These are phyloP conservation scores for Melieria picta DNA, from an alignment of 2,888 invertebrate genomes.

Conservation along the genomic window DNA sequence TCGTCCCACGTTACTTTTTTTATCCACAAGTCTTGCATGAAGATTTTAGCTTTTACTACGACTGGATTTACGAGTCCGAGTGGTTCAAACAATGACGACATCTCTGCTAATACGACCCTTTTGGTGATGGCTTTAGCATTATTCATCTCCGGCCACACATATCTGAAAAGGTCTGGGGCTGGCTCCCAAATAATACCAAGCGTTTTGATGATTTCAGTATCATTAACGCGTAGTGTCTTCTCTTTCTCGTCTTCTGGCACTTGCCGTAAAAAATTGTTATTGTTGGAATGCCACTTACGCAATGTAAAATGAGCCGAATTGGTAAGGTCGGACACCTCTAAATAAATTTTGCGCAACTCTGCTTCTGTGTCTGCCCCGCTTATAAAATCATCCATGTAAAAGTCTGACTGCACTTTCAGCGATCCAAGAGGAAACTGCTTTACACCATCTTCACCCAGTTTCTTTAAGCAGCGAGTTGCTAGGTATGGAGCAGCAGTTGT, in stretches of 20 bases:
- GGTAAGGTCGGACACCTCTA: conserved; percentile 16
- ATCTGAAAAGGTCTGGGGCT: conserved; percentile 23
- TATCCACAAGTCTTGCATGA: conserved; percentile 35
- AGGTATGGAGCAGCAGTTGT: conserved; percentile 2
- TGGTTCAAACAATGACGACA: conserved; percentile 34
- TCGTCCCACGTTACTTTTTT: conserved; percentile 36
- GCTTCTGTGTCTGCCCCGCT: conserved; percentile 27
- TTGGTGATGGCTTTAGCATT: conserved; percentile 25
- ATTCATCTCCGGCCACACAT: conserved; percentile 19
- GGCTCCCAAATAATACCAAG: conserved; percentile 36
- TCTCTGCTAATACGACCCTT: conserved; percentile 24
- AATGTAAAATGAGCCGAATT: conserved; percentile 9
- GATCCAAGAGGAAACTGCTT: not conserved
- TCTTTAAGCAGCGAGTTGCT: conserved; percentile 28
- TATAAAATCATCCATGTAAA: conserved; percentile 36
- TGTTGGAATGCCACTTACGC: conserved; percentile 28
- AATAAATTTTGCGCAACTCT: conserved; percentile 27
- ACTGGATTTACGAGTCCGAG: conserved; percentile 35
- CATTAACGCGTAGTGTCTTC: conserved; percentile 27
- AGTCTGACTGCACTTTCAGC: not conserved
- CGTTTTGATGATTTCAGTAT: conserved; percentile 35
- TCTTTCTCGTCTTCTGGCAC: conserved; percentile 23
- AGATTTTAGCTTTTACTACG: conserved; percentile 33
- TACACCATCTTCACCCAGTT: conserved; percentile 35
- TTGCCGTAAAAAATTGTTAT: conserved; percentile 8